Percentiles rank a stretch among this genome's conserved stretches.
These are phyloP conservation scores for Anser brachyrhynchus DNA, from an alignment of 2,113 vertebrate species.

Conservation along the genomic window DNA sequence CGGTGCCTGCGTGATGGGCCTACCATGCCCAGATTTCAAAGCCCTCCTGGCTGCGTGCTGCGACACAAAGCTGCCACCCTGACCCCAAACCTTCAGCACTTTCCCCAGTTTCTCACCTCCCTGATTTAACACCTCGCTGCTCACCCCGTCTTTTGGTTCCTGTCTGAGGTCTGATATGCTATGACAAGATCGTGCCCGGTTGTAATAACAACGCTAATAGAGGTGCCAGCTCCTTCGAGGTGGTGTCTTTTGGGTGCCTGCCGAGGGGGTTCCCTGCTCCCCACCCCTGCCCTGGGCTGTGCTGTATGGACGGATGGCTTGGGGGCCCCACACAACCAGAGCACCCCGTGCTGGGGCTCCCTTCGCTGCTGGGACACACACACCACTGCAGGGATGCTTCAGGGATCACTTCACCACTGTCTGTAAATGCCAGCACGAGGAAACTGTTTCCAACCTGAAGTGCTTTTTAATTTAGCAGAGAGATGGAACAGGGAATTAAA, in stretches of 20 bases:
- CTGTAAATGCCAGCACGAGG: background rate
- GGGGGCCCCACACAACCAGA: background rate
- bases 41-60: too few species aligned
- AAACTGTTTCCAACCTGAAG: background rate
- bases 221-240: background rate
- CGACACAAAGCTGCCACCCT: too few species aligned
- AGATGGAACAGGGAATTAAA: background rate
- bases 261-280: background rate
- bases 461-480: background rate
- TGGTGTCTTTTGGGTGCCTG: background rate
- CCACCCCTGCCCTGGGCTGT: background rate
- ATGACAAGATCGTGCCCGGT: too few species aligned
- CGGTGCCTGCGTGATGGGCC: too few species aligned
- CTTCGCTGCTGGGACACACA: background rate
- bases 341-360: too few species aligned
- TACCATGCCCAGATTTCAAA: too few species aligned
- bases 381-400: background rate
- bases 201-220: background rate
- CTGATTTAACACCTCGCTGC: too few species aligned
- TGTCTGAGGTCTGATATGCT: background rate
- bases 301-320: background rate
- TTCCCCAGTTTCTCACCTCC: too few species aligned
- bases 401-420: too few species aligned
- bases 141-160: too few species aligned
- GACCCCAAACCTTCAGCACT: too few species aligned